Conservation (phyloP, 2,888 invertebrate genomes). For the Eumacrocentrus americanus region DNA sequence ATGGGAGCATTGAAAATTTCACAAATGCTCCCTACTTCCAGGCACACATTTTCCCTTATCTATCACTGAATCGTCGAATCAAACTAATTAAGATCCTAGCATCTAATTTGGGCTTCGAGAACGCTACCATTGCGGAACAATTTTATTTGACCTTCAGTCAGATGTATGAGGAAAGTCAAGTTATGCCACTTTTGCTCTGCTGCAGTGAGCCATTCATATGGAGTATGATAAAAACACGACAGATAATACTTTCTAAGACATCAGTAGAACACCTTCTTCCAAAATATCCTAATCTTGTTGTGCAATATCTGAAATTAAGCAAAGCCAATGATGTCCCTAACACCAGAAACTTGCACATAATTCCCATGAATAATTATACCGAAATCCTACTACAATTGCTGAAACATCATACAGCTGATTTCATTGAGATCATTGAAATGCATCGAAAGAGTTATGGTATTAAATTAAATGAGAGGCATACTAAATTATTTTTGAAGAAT, state of each 20-base stretch:
- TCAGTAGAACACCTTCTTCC: slow-evolving; percentile 33
- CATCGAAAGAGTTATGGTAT: too few species aligned
- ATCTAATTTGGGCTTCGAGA: slow-evolving; percentile 28
- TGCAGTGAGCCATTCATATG: slow-evolving; percentile 48
- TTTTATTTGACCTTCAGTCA: slow-evolving; percentile 42
- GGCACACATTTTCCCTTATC: slow-evolving; percentile 42
- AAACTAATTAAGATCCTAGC: slow-evolving; percentile 47
- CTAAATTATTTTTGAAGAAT: slow-evolving; percentile 45
- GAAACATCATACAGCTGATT: slow-evolving; percentile 41
- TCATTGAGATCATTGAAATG: slow-evolving; percentile 40
- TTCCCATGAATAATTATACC: slow-evolving; percentile 31
- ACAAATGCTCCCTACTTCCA: slow-evolving; percentile 45
- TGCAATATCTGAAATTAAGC: slow-evolving; percentile 47
- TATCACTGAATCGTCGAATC: slow-evolving; percentile 44
- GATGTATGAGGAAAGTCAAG: slow-evolving; percentile 41
- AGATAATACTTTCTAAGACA: slow-evolving; percentile 34
- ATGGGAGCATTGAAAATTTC: slow-evolving; percentile 37
- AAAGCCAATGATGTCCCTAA: background rate
- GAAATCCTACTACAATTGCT: slow-evolving; percentile 42
- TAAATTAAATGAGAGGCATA: background rate
- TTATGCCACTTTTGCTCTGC: slow-evolving; percentile 43
- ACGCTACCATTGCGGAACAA: slow-evolving; percentile 41
- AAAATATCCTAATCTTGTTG: slow-evolving; percentile 45
- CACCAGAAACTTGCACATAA: background rate
- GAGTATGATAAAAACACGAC: slow-evolving; percentile 29